Base-by-base conservation (phyloP, 2,888 invertebrate species). In the Cremastinae sp. region DNA sequence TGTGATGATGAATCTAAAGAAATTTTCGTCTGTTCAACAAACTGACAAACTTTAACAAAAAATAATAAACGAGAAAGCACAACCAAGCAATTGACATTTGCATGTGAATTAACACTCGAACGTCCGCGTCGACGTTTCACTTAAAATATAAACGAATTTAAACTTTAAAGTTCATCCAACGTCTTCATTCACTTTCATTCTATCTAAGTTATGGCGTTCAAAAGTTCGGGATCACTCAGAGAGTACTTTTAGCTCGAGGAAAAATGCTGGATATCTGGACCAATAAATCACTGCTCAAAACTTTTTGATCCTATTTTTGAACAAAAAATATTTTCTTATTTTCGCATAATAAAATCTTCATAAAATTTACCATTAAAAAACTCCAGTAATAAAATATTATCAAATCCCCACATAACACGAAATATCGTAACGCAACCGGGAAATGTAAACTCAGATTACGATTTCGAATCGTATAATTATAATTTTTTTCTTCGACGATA, bases 131-230 rank as follows among this genome's bases (percentile, higher is more conserved):
- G 58, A 74, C 51, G n/a, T n/a, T n/a, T n/a, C n/a, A 37, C n/a
- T 18, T 16, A 39, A 59, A 45, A 55, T 53, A 20, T 9, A 49
- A 53, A 39, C 39, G 59, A 65, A 45, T 18, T 59, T 65, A 75
- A 75, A 70, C 75, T 75, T 70, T 70, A 75, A 75, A 75, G 75
- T 65, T 75, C 75, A 75, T 66, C 70, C 12, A 22, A 12, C 59
- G 59, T 61, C 65, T 58, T 51, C 12, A 14, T 22, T 37, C 49
- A 8, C 56, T 49, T 70, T 41, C 55, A 55, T 65, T 59, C 12
- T 59, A 28, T 65, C 28, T 18, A 12, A 10, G 28, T 18, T n/a
- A 37, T 53, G 20, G n/a, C n/a, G 0, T 7, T 28, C 28, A 5
- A 28, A 28, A 3, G 5, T 28, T 28, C 28, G 28, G 28, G 28